Evolutionary conservation across 2,888 invertebrate genomes (phyloP), one percentile per base, ranked within the genome.

Genomic region (Tanaodytes sp.): DNA sequence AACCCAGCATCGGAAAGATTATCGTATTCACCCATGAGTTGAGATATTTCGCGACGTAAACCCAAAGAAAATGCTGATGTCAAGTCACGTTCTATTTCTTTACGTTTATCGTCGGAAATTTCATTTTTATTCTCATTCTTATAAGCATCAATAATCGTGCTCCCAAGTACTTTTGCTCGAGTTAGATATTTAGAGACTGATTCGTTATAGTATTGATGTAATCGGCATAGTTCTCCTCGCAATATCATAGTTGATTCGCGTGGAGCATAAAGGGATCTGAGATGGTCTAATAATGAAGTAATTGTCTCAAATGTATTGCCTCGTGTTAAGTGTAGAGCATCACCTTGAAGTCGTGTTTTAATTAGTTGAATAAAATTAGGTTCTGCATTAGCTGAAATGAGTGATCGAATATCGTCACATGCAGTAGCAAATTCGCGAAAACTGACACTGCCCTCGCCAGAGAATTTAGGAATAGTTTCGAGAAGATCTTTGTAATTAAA

Each of bases 191-290:
- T 30, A 6, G 64, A 43, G 2, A 65, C 64, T 5, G 49, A 30
- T 43, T 64, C 49, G 1, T 64, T 14, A 33, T 64, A 55, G 5
- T 9, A 20, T 30, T 64, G 64, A 16, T 64, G 49, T 0, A 64
- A 15, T 11, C 43, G 40, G 4, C 49, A 46, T 11, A 64, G 16
- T 27, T 64, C 49, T 0, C 63, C 63, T 0, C 63, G n/a, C 2
- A 63, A 11, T 2, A 54, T 2, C 0, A 19, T 2, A 0, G 54
- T 48, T 0, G 54, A 55, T 20, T 40, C 40, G 0, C 43, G 31
- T 6, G 63, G 54, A 9, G 46, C 63, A 18, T 14, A 63, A 9
- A 62, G 39, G 0, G 20, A n/a, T 20, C 46, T 46, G 1, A 63
- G n/a, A 19, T 46, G 57, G 2, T 5, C 5, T 6, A 46, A 6